phyloP scores from a whole-genome alignment of 2,113 vertebrate genomes.

The Typhlomys cinereus region DNA sequence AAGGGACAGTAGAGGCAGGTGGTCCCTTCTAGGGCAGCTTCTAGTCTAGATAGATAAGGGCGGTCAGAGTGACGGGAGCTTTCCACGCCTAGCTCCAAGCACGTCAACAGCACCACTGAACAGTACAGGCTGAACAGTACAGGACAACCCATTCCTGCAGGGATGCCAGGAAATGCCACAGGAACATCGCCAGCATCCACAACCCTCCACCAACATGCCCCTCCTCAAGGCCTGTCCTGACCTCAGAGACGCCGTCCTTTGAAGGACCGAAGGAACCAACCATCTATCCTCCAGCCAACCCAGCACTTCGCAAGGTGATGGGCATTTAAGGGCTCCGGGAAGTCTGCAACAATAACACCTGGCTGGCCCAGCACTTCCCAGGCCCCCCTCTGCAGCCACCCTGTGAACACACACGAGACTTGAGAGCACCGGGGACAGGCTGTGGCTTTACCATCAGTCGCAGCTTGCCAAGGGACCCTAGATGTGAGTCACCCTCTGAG shows the following conservation, averaged over 20 bases:
- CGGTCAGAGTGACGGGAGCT: neutral
- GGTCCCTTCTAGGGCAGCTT: neutral
- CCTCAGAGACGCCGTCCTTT: neutral
- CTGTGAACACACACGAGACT: neutral
- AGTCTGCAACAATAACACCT: neutral
- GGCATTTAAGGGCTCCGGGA: neutral
- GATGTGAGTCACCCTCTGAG: neutral
- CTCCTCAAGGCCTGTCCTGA: neutral
- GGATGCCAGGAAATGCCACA: neutral
- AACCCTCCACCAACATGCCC: neutral
- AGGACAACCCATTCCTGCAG: neutral
- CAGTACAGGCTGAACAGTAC: neutral
- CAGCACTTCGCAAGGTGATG: neutral
- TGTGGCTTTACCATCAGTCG: accelerated
- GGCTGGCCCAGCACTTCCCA: neutral
- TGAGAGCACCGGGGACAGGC: neutral
- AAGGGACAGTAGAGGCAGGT: neutral
- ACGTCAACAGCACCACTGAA: neutral
- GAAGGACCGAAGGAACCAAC: too few species aligned
- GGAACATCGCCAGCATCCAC: neutral
- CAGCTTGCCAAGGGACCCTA: neutral
- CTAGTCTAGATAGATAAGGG: neutral
- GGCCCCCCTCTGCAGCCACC: neutral
- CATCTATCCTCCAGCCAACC: neutral
- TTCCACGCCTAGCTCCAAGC: neutral